Conservation (phyloP, 2,888 invertebrate genomes). For the Cosmopolites sordidus region DNA sequence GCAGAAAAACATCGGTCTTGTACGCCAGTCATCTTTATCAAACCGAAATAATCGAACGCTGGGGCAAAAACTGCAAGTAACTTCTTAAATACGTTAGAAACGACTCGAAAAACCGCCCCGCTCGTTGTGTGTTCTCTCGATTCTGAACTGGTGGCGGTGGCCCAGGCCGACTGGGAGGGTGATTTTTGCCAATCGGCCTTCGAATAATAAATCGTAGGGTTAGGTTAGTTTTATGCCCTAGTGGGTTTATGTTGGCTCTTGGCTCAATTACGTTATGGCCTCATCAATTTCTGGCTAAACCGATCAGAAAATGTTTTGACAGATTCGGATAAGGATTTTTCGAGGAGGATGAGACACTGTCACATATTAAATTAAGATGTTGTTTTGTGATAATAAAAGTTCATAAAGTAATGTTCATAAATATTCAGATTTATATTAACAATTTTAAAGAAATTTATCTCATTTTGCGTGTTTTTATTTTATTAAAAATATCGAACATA, state of each 20-base stretch:
- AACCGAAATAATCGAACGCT: constrained; percentile 31
- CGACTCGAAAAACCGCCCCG: constrained; percentile 18
- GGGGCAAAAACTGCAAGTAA: constrained; percentile 46
- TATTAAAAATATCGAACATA: too few species aligned
- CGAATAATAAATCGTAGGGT: constrained; percentile 20
- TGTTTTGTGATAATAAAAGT: too few species aligned
- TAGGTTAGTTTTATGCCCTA: constrained; percentile 19
- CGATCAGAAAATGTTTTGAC: constrained; percentile 10
- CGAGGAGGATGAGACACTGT: not conserved
- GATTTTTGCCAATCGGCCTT: constrained; percentile 10
- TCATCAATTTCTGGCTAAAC: constrained; percentile 16
- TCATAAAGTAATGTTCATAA: too few species aligned
- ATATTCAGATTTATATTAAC: too few species aligned
- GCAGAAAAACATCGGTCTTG: constrained; percentile 30
- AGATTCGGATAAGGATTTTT: not conserved
- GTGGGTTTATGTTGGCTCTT: constrained; percentile 19
- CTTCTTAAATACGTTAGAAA: constrained; percentile 34
- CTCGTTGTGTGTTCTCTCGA: constrained; percentile 13
- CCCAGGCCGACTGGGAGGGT: constrained; percentile 16
- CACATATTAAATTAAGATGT: too few species aligned
- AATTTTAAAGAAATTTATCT: too few species aligned
- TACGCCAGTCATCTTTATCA: constrained; percentile 37
- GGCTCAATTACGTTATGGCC: constrained; percentile 17
- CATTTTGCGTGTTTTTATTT: too few species aligned
- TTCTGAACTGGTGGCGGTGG: constrained; percentile 13